Conservation (phyloP, 2,113 vertebrate species). For the Amblyornis subalaris region DNA sequence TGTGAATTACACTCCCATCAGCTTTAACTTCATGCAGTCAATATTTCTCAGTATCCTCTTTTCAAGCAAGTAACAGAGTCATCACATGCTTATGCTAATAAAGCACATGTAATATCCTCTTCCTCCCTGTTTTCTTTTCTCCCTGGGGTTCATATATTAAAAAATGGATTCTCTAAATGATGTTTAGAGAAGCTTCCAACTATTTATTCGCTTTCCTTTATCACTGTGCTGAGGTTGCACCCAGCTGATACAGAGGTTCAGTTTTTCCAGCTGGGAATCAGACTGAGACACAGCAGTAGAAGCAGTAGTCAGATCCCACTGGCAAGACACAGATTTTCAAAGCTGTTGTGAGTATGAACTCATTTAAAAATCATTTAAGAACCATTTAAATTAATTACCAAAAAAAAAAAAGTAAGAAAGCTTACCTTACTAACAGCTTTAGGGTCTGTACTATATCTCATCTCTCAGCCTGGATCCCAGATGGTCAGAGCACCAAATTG, state of each 20-base stretch:
- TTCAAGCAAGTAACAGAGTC: background rate
- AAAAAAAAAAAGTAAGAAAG: background rate
- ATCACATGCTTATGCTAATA: background rate
- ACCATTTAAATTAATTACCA: conserved; percentile 47
- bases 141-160: background rate
- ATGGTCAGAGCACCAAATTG: conserved; percentile 46
- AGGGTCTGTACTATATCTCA: conserved; percentile 14
- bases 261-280: conserved; percentile 29
- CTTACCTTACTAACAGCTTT: conserved; percentile 46
- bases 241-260: background rate
- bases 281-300: background rate
- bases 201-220: conserved; percentile 4
- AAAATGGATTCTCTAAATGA: background rate
- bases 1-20: background rate
- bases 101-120: background rate
- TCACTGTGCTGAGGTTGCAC: background rate
- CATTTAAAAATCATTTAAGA: conserved; percentile 54
- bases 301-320: background rate
- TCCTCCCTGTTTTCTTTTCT: background rate
- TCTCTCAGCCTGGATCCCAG: conserved; percentile 42
- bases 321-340: conserved; percentile 41
- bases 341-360: conserved; percentile 37
- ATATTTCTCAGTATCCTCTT: background rate
- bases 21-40: background rate
- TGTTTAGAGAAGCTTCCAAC: conserved; percentile 7